Conservation (phyloP, 1,140 invertebrate species). For the Halesus radiatus region DNA sequence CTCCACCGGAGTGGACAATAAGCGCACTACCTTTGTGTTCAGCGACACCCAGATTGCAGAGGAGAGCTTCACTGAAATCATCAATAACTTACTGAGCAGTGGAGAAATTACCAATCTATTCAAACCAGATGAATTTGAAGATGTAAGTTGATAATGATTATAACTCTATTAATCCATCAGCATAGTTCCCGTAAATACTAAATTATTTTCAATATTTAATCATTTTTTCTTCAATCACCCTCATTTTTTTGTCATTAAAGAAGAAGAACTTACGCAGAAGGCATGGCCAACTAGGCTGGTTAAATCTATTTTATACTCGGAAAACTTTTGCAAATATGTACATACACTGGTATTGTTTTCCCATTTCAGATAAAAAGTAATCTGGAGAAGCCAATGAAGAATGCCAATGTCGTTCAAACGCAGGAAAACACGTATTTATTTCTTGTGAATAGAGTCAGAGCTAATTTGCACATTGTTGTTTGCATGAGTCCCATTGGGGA, state of each 20-base stretch:
- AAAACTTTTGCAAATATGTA: neutral
- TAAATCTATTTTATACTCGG: too few species aligned
- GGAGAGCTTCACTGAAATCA: conserved; percentile 87
- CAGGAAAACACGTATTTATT: conserved; percentile 79
- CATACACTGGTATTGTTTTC: neutral
- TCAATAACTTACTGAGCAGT: conserved; percentile 89
- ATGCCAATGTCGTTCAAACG: conserved; percentile 76
- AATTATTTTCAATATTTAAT: too few species aligned
- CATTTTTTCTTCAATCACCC: too few species aligned
- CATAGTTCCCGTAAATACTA: too few species aligned
- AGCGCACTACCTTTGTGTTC: conserved; percentile 84
- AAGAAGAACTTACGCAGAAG: too few species aligned
- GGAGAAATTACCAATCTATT: conserved; percentile 89
- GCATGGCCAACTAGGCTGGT: too few species aligned
- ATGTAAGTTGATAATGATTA: conserved; percentile 69
- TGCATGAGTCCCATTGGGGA: conserved; percentile 91
- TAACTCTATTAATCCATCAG: too few species aligned
- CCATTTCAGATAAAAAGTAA: conserved; percentile 77
- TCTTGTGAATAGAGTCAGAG: conserved; percentile 81
- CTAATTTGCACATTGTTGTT: conserved; percentile 85
- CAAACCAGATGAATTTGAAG: conserved; percentile 88
- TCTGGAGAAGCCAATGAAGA: conserved; percentile 76
- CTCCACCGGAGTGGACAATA: conserved; percentile 80
- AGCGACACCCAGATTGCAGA: conserved; percentile 86
- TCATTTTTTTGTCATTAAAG: too few species aligned